Evolutionary conservation across 2,113 vertebrate genomes (phyloP).

Genomic region (Mionectes macconnelli): DNA sequence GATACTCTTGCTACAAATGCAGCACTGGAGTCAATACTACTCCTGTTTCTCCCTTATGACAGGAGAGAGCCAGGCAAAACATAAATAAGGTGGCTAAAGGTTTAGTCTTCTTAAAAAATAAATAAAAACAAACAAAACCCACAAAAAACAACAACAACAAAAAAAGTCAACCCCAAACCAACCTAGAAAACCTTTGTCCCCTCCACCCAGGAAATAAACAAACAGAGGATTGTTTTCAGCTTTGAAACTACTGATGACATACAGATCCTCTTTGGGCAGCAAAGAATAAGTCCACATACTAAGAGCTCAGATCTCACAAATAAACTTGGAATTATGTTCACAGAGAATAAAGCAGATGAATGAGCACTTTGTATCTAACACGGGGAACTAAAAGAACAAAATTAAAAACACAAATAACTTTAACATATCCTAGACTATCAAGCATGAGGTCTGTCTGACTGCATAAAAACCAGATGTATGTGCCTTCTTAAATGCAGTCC

Average conservation of each 20-base stretch:
- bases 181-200: background rate
- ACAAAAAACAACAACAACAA: too few relatives aligned
- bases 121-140: too few relatives aligned
- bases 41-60: background rate
- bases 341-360: background rate
- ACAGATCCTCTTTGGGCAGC: background rate
- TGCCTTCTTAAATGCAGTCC: background rate
- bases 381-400: background rate
- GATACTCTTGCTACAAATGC: background rate
- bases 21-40: background rate
- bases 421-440: accelerated
- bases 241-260: background rate
- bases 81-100: background rate
- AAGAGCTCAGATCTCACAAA: background rate
- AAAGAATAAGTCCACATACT: background rate
- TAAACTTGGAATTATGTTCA: background rate
- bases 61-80: background rate
- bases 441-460: background rate
- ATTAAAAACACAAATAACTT: background rate
- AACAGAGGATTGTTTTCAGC: background rate
- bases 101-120: background rate
- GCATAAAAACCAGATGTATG: background rate
- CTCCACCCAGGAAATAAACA: background rate
- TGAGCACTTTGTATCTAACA: background rate
- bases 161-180: background rate